Evolutionary conservation across 2,888 invertebrate genomes (phyloP), one percentile per base, ranked within the genome.

Genomic region (Drosophila testacea): DNA sequence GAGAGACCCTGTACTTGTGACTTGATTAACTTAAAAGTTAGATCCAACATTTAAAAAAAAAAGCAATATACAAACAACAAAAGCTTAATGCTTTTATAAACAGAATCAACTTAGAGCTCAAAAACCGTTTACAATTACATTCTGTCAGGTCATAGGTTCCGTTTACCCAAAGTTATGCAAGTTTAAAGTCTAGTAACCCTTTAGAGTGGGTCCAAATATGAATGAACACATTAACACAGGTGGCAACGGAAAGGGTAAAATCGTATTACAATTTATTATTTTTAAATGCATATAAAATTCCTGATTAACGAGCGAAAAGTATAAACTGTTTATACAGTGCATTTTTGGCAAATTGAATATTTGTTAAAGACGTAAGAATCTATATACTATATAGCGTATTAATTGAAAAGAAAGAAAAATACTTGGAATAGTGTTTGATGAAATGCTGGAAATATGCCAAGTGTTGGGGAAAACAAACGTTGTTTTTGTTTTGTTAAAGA

Each of bases 391-490:
- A 13, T 36, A 10, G 39, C 41, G 34, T 6, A 36, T 52, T 9
- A 59, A 47, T 34, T 32, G 39, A 41, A 63, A 54, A 54, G n/a
- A n/a, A 42, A 41, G 30, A 6, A 55, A 73, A 62, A 72, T 42
- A 52, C 47, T 46, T 54, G 48, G 54, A 62, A 68, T 34, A 28
- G 44, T 22, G 52, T 46, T 61, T 57, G 36, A 48, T 54, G 38
- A 44, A 61, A 66, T 57, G n/a, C 64, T 74, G 73, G 73, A 74
- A 48, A 32, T 27, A 46, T 61, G 73, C 73, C 73, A 74, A 73
- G 54, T 57, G 41, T 34, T 56, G 13, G 55, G 32, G n/a, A 34
- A 48, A 36, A 9, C 30, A 46, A 6, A 42, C 38, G 38, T 16
- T 28, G 13, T 36, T 34, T 56, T 13, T 27, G 7, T 1, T n/a